These are phyloP conservation scores for Procapra przewalskii DNA, from an alignment of 2,113 vertebrate genomes.

Conservation along the genomic window DNA sequence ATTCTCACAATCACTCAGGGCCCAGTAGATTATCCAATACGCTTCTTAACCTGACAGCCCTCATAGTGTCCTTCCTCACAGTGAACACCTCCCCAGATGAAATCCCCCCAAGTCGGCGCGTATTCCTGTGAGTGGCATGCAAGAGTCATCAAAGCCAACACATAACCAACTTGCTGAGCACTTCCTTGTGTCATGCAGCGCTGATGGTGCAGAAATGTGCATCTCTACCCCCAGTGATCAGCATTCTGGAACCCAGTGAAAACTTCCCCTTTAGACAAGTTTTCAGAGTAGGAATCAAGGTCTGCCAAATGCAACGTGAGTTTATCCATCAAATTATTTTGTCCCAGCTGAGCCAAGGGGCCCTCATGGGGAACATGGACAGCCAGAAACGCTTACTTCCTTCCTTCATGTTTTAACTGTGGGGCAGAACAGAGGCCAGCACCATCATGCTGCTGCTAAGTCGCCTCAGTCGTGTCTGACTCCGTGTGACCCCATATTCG, in stretches of 20 bases:
- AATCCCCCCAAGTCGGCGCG: accelerated
- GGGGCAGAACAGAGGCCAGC: neutral
- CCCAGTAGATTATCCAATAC: neutral
- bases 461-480: too few relatives aligned
- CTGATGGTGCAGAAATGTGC: neutral
- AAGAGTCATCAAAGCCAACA: accelerated
- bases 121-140: neutral
- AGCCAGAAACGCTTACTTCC: neutral
- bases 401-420: neutral
- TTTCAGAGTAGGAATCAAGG: neutral
- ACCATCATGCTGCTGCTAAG: too few relatives aligned
- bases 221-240: neutral
- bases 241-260: neutral
- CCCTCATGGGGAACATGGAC: neutral
- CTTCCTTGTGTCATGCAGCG: neutral
- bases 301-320: neutral
- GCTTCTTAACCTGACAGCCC: neutral
- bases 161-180: neutral
- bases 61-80: neutral
- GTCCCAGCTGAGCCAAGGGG: neutral
- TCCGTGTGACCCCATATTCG: too few relatives aligned
- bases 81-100: neutral
- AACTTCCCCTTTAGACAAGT: neutral
- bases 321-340: neutral
- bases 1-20: neutral